These are phyloP conservation scores for Drosophila bunnanda DNA, from an alignment of 2,888 invertebrate species.

Conservation along the genomic window DNA sequence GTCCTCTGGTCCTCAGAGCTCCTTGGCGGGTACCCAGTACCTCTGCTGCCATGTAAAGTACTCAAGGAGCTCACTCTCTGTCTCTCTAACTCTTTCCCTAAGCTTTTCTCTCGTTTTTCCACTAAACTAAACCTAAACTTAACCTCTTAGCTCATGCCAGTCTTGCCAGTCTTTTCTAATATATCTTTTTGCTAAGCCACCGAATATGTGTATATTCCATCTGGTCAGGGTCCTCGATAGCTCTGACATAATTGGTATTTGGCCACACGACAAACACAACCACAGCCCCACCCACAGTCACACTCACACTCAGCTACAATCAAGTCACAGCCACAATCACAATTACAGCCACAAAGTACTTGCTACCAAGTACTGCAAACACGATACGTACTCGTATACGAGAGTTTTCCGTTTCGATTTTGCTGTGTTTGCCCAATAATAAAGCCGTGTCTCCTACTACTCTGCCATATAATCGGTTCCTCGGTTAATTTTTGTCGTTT, in stretches of 20 bases:
- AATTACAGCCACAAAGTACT: constrained; percentile 31
- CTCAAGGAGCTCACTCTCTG: constrained; percentile 16
- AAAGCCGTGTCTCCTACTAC: constrained; percentile 27
- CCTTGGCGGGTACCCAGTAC: constrained; percentile 1
- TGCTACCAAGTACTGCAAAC: constrained; percentile 34
- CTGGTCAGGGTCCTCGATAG: constrained; percentile 31
- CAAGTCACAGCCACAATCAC: constrained; percentile 35
- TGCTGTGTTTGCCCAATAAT: constrained; percentile 62
- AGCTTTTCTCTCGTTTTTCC: constrained; percentile 36
- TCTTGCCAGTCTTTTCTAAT: constrained; percentile 36
- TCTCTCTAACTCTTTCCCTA: constrained; percentile 1
- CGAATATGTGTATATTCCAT: constrained; percentile 8
- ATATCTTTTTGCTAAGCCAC: constrained; percentile 21
- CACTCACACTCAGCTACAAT: constrained; percentile 4
- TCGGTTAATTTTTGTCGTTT: constrained; percentile 70
- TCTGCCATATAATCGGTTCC: constrained; percentile 40
- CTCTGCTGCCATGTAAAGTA: constrained; percentile 31
- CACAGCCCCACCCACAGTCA: constrained; percentile 18
- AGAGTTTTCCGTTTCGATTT: constrained; percentile 56
- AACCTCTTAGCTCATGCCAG: constrained; percentile 20
- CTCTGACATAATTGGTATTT: constrained; percentile 80
- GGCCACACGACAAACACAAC: constrained; percentile 47
- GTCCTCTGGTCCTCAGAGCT: constrained; percentile 8
- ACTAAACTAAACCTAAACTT: constrained; percentile 5
- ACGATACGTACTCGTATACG: constrained; percentile 23